These are phyloP conservation scores for Bombus pascuorum DNA, from an alignment of 1,140 invertebrate genomes.

Conservation along the genomic window DNA sequence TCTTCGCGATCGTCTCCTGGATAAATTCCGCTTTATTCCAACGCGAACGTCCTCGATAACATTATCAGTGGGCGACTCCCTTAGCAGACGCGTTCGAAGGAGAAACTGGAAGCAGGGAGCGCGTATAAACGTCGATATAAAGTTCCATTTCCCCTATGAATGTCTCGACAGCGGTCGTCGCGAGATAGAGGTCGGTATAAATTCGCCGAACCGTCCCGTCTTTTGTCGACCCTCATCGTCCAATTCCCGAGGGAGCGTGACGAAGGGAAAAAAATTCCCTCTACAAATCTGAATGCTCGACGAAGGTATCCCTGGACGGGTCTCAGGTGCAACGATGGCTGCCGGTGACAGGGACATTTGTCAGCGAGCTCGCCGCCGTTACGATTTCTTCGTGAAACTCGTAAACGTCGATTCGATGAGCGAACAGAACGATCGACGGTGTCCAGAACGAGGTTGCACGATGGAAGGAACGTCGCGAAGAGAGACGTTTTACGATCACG, in stretches of 20 bases:
- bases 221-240: constrained; percentile 27
- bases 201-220: constrained; percentile 15
- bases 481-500: neutral
- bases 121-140: constrained; percentile 1
- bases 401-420: neutral
- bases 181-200: constrained; percentile 11
- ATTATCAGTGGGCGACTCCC: neutral
- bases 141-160: constrained; percentile 1
- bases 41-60: neutral
- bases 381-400: constrained; percentile 23
- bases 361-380: constrained; percentile 30
- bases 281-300: constrained; percentile 39
- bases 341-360: constrained; percentile 56
- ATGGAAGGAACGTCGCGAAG: neutral
- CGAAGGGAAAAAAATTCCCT: constrained; percentile 26
- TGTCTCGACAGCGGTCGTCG: neutral
- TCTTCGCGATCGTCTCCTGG: neutral
- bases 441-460: neutral
- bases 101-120: neutral
- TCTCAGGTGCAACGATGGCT: constrained; percentile 59
- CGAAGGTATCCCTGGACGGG: constrained; percentile 39
- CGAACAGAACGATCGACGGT: neutral
- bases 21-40: neutral
- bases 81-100: neutral
- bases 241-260: neutral